Percentiles rank a stretch among this genome's conserved stretches.
These are phyloP conservation scores for Trichonephila clavipes DNA, from an alignment of 1,140 invertebrate species.

Conservation along the genomic window DNA sequence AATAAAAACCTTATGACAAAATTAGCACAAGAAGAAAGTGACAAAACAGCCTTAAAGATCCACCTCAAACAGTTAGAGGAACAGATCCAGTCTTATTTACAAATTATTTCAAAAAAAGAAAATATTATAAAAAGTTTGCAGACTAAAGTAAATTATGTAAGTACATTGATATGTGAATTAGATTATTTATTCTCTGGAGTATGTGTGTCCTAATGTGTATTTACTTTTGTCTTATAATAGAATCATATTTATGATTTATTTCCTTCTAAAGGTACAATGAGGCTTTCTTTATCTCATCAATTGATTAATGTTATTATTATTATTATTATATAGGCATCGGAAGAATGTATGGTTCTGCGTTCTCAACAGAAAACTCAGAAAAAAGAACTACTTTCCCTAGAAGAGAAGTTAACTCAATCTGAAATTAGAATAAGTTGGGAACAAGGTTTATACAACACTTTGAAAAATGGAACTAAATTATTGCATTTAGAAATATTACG, in stretches of 20 bases:
- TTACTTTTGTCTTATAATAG: too few species aligned
- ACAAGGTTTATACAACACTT: constrained; percentile 27
- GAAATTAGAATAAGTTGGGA: constrained; percentile 29
- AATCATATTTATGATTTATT: too few species aligned
- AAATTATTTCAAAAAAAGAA: constrained; percentile 43
- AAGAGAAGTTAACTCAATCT: constrained; percentile 46
- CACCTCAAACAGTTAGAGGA: constrained; percentile 19
- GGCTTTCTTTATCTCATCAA: too few species aligned
- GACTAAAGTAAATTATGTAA: constrained; percentile 54
- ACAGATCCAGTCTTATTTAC: background rate
- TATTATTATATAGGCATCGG: constrained; percentile 23
- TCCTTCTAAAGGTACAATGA: too few species aligned
- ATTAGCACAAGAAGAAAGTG: constrained; percentile 27
- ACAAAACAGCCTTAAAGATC: constrained; percentile 8
- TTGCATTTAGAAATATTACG: constrained; percentile 65
- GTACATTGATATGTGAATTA: background rate
- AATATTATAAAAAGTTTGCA: constrained; percentile 39
- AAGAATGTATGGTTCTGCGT: constrained; percentile 42
- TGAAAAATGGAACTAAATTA: constrained; percentile 50
- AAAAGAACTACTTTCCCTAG: background rate
- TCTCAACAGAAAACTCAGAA: constrained; percentile 31
- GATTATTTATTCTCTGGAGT: too few species aligned
- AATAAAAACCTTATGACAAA: constrained; percentile 43
- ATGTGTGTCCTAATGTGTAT: too few species aligned
- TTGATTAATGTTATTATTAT: background rate